phyloP scores from a whole-genome alignment of 2,888 invertebrate genomes.

The Tipula vernalis region DNA sequence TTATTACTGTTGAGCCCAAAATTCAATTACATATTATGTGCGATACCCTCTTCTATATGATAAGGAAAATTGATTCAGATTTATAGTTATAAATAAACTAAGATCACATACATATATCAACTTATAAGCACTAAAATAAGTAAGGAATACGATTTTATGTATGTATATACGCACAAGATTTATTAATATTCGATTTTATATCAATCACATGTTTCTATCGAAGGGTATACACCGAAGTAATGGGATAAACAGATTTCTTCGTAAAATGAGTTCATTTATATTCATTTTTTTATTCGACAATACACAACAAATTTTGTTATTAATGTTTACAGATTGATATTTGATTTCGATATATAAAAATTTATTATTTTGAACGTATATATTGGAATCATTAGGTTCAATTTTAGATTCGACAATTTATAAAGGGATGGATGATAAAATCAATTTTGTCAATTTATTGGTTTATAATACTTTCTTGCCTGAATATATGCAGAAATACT shows the following conservation, averaged over 20 bases:
- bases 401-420: neutral
- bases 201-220: neutral
- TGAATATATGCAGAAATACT: no score
- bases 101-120: neutral
- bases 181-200: neutral
- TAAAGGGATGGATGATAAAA: neutral
- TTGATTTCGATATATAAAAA: neutral
- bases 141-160: neutral
- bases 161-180: neutral
- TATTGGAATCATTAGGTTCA: neutral
- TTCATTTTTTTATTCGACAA: neutral
- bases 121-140: neutral
- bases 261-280: neutral
- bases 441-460: neutral
- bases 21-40: neutral
- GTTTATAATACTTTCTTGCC: no score
- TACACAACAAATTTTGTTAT: neutral
- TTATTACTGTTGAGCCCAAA: neutral
- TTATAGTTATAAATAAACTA: constrained; percentile 4
- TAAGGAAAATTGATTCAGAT: neutral
- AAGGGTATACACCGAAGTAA: neutral
- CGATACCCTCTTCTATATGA: neutral
- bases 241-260: neutral
- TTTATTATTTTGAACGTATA: neutral
- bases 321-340: neutral